Base-by-base conservation (phyloP, 1,140 invertebrate species). In the Drosophila busckii region DNA sequence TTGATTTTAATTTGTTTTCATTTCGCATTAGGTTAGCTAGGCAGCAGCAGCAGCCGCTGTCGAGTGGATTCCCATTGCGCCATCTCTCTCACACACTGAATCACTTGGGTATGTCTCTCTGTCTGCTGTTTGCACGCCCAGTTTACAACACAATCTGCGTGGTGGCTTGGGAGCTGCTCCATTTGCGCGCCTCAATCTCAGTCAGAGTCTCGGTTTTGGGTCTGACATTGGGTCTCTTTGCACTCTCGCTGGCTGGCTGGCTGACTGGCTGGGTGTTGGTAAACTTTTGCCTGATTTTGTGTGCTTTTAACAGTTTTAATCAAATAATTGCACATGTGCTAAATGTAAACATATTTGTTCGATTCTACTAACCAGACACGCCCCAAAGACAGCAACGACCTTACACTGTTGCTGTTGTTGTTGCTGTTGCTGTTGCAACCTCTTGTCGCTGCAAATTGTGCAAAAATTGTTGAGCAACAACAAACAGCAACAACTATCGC, bases 281-380 rank as follows among this genome's bases (percentile, higher is more conserved):
- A 82, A 82, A 82, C 75, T 82, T 82, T 82, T 82, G 75, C 73
- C 73, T 84, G 80, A 84, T 84, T 84, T 84, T 84, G 80, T 84
- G 80, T 84, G 71, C 80, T 85, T 78, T 85, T 85, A 85, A 85
- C 83, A 85, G 83, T 85, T 85, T 83, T 82, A 85, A 85, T 85
- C 83, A 85, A 85, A 85, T 85, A 85, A 84, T 85, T 85, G 83
- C 83, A 85, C 83, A 85, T 85, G 83, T 85, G 83, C 83, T 85
- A 85, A 85, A 78, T 83, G 83, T 85, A 85, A 85, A 85, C 84
- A 85, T 85, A 85, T 85, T 85, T 85, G 83, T 85, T 85, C 82
- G 82, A 85, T 85, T 85, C 73, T 75, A 85, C 82, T 85, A 85
- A 80, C 71, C 82, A 83, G 82, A 71, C 76, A 75, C 82, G 62